Evolutionary conservation across 1,140 invertebrate species (phyloP), one percentile per base, ranked within the genome.

Genomic region (Pristionchus pacificus): DNA sequence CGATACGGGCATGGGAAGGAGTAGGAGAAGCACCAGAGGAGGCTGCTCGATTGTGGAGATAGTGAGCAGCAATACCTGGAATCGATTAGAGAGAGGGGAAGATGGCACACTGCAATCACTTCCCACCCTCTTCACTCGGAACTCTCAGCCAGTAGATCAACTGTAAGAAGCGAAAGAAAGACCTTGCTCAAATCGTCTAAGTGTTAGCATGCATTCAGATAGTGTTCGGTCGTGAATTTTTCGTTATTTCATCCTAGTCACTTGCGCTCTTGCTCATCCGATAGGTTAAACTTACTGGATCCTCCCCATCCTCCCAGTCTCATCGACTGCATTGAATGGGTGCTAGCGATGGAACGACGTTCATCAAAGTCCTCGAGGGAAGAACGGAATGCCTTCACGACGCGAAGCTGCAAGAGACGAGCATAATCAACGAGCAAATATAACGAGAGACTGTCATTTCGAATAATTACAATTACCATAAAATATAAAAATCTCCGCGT

Each of bases 311-410:
- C 55, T n/a, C 71, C 68, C n/a, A 81, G 79, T 28, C 82, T 72
- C 76, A 83, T 83, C 19, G 82, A 84, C 29, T 83, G 81, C n/a
- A 75, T 65, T 6, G 82, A 84, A 70, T 84, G 82, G 15, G 82
- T 78, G 24, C 74, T 77, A 38, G 79, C 77, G 86, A 95, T 90
- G 87, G 85, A 86, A 68, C 93, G 95, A 85, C 93, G 91, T 88
- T 98, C 96, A 88, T 97, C 95, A 88, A 98, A 89, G 88, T 98
- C 96, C 90, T 98, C 96, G 89, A 98, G 89, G 85, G 92, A 97
- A 84, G 93, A 97, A 89, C 94, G 96, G 92, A 99, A 99, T 85
- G 95, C 96, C 89, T 95, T 92, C 88, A 98, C 95, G 88, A 98
- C 96, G 88, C 96, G 92, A 88, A 98, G 91, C 95, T 98, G 77